Evolutionary conservation across 2,113 vertebrate species (phyloP), one percentile per base, ranked within the genome.

Genomic region (Rallus limicola): DNA sequence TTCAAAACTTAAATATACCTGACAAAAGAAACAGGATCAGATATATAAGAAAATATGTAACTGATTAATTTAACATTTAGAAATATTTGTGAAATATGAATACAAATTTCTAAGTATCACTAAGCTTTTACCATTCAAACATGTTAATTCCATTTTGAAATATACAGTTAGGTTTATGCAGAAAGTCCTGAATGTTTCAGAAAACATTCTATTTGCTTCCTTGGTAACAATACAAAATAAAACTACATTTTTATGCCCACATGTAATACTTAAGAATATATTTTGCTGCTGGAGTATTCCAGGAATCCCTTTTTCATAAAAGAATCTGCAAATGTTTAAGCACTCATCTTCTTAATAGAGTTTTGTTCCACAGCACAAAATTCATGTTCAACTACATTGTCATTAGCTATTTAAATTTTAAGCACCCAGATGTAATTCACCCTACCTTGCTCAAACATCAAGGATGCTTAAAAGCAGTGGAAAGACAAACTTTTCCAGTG

Each of bases 151-250:
- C 25, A 59, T 88, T 88, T 68, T 70, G 36, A 78, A 53, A 19
- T n/a, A 24, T 28, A 56, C 4, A 82, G 5, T 42, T 40, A 65
- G 13, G 34, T 76, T 88, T 62, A 68, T 78, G 7, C 38, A 79
- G 19, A 75, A 71, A 67, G 60, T 42, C n/a, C 29, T 68, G 48
- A 84, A 34, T 88, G 3, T 38, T 94, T 93, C 59, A 88, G 59
- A 63, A 8, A 50, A 38, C 15, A n/a, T 69, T 94, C 19, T 70
- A 9, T 77, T 82, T 83, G 55, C 28, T 96, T 83, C 64, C 88
- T 81, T 93, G 83, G 71, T 86, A 95, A 80, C 71, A 83, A 88
- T 28, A 63, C 52, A 92, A 93, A 96, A 86, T 67, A 96, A 88
- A 90, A 70, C 21, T 65, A 72, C 63, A 70, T 86, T 75, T 84